A percentile compares a stretch with the other conserved stretches of the same genome.
Conservation (phyloP, 2,797 vertebrate species). For the Danio jaintianensis region DNA sequence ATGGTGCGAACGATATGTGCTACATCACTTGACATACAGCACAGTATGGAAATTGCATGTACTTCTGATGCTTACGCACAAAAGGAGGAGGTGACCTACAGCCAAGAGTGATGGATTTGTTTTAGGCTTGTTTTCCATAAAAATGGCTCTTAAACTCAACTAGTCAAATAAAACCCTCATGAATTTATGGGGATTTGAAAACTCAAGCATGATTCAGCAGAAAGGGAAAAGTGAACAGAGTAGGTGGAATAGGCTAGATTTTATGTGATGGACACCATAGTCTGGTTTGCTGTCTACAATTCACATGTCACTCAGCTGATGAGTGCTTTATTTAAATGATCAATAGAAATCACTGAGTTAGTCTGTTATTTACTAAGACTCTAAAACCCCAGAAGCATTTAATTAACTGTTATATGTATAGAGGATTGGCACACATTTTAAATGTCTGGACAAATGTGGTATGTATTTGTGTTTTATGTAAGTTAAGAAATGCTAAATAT, state of each 20-base stretch:
- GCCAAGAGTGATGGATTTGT: slow-evolving; percentile 23
- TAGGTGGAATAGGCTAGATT: slow-evolving; percentile 11
- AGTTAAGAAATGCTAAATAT: too few species aligned
- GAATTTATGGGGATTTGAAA: slow-evolving; percentile 12
- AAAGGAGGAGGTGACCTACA: neutral
- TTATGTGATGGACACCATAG: neutral
- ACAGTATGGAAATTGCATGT: slow-evolving; percentile 34
- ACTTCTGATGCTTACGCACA: slow-evolving; percentile 17
- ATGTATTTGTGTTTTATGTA: neutral
- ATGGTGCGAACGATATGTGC: slow-evolving; percentile 42
- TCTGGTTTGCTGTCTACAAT: slow-evolving; percentile 1
- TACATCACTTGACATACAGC: slow-evolving; percentile 43
- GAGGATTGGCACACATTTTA: neutral
- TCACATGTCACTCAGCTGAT: neutral
- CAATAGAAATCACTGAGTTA: slow-evolving; percentile 2
- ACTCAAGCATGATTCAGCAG: slow-evolving; percentile 19
- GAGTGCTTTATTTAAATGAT: slow-evolving; percentile 12
- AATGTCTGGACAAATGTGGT: neutral
- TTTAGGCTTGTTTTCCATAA: slow-evolving; percentile 31
- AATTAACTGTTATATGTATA: neutral
- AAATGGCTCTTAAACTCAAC: slow-evolving; percentile 12
- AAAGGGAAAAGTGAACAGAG: slow-evolving; percentile 11
- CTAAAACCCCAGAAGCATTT: neutral
- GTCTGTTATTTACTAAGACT: slow-evolving; percentile 4
- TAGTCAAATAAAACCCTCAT: slow-evolving; percentile 4